Evolutionary conservation across 2,797 vertebrate species (phyloP).

Genomic region (Borostomias antarcticus): DNA sequence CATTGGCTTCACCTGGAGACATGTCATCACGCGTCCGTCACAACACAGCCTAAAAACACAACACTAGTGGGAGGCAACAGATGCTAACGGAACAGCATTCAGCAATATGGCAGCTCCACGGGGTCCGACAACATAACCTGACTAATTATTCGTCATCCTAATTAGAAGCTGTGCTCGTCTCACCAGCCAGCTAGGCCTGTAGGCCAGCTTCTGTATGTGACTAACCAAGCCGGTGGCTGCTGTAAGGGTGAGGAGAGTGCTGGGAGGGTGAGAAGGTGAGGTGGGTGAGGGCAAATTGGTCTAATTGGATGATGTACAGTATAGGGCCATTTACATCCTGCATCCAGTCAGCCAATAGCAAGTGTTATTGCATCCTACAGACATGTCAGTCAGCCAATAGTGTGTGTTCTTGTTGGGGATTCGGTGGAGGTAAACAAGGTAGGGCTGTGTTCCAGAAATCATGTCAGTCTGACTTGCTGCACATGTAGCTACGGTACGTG

Average conservation of each 20-base stretch:
- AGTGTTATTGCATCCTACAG: too few relatives aligned
- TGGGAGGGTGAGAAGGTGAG: too few relatives aligned
- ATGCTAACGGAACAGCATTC: not conserved
- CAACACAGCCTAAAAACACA: not conserved
- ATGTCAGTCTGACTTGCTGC: conserved; percentile 10
- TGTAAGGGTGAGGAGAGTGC: too few relatives aligned
- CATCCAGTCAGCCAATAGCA: too few relatives aligned
- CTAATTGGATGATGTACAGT: not conserved
- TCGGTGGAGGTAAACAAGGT: not conserved
- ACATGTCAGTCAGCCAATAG: not conserved
- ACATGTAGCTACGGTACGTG: too few relatives aligned
- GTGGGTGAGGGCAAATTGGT: not conserved
- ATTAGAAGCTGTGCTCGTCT: too few relatives aligned
- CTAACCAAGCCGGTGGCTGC: too few relatives aligned
- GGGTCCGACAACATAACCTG: not conserved
- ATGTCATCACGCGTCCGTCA: conserved; percentile 11
- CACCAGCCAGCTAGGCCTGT: not conserved
- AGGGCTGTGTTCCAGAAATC: not conserved
- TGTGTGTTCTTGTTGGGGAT: not conserved
- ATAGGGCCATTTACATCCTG: not conserved
- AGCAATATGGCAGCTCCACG: not conserved
- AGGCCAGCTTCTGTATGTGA: too few relatives aligned
- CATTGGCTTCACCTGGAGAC: conserved; percentile 21
- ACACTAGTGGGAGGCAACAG: not conserved
- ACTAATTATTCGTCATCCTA: too few relatives aligned